Base-by-base conservation (phyloP, 2,888 invertebrate species). In the Malacosoma neustria region DNA sequence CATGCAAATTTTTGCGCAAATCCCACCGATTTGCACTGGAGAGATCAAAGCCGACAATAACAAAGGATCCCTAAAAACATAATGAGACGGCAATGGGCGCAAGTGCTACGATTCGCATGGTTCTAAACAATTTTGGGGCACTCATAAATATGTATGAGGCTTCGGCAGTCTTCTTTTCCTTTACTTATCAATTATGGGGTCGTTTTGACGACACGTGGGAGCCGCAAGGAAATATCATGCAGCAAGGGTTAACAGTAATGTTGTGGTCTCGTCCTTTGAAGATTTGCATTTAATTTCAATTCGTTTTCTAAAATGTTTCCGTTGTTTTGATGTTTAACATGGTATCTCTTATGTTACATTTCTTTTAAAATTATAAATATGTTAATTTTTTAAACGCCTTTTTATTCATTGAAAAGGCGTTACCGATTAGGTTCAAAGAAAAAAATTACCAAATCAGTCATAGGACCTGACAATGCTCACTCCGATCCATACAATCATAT, bases 121-220 rank as follows among this genome's bases (percentile, higher is more conserved):
- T 72, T 72, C 80, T 75, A 75, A 80, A 67, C 79, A 84, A 81
- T 82, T 84, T 80, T 61, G 71, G 70, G 67, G 60, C 22, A 56
- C 77, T 84, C 82, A 85, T 84, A 84, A 81, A 85, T 85, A 84
- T 84, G 81, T 82, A 84, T 82, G 67, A 72, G 75, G 72, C 22
- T 22, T 22, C 69, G 70, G 75, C 66, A 57, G 61, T 75, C 74
- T 82, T 84, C 81, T 85, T 84, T 85, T 85, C 79, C 84, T 84
- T 81, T 81, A 81, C 84, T 86, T 86, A 85, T 81, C 86, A 87
- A 87, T 87, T 86, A 86, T 73, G 72, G 75, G 79, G 72, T 69
- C 77, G 76, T 84, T 82, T 79, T 74, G 70, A 61, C 69, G 72
- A 74, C 77, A 69, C 66, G 62, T 58, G 66, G 67, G 68, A 63